Evolutionary conservation across 2,113 vertebrate genomes (phyloP).

Genomic region (Corydoras sp.): DNA sequence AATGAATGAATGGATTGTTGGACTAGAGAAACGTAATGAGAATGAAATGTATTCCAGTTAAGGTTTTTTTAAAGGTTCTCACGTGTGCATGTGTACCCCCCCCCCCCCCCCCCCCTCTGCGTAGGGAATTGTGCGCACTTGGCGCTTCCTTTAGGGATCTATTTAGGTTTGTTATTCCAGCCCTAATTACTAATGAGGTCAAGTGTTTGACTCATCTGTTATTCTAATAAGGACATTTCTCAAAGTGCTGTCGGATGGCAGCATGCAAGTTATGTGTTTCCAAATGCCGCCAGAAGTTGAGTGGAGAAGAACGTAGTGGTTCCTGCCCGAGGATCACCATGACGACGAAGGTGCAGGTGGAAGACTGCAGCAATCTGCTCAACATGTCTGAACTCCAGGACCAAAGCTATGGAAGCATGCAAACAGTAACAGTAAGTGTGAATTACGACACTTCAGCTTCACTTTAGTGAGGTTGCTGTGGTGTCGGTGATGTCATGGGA

Average conservation of each 20-base stretch:
- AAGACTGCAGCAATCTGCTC: conserved; percentile 54
- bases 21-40: no score
- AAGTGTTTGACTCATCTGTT: not conserved
- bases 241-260: no score
- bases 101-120: conserved; percentile 10
- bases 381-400: conserved; percentile 46
- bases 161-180: conserved; percentile 16
- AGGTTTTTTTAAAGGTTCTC: not conserved
- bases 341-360: conserved; percentile 38
- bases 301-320: not conserved
- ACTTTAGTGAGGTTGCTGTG: no score
- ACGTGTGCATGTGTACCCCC: not conserved
- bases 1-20: no score
- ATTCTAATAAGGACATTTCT: not conserved
- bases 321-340: conserved; percentile 16
- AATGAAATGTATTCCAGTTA: no score
- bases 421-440: conserved; percentile 24
- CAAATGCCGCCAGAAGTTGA: not conserved
- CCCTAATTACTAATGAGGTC: conserved; percentile 16
- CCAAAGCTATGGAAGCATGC: conserved; percentile 56
- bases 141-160: conserved; percentile 27
- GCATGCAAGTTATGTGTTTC: not conserved
- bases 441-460: not conserved
- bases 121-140: conserved; percentile 16
- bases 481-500: no score